Base-by-base conservation (phyloP, 2,888 invertebrate genomes). In the Tridacna gigas region DNA sequence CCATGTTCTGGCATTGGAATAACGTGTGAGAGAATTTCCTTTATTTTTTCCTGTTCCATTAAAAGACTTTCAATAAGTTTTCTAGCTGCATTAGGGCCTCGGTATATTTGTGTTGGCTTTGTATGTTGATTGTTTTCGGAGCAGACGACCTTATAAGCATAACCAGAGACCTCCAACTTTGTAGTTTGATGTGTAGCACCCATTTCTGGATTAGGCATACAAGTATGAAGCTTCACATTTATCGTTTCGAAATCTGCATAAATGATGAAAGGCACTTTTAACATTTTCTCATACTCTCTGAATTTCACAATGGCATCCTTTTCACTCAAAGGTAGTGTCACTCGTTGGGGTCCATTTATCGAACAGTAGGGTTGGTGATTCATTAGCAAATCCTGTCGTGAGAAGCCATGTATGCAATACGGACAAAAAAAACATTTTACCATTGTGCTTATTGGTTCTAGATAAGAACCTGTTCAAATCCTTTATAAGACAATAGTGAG, bases 211-310 rank as follows among this genome's bases (percentile, higher is more conserved):
- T n/a, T n/a, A n/a, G n/a, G n/a, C n/a, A n/a, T n/a, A n/a, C n/a
- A n/a, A n/a, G n/a, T n/a, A n/a, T n/a, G n/a, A n/a, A n/a, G n/a
- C n/a, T n/a, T n/a, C 11, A 20, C 47, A 18, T 76, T 74, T 26
- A 74, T 66, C 18, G 74, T 67, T 76, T 86, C 78, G 37, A 86
- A 80, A 51, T 85, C 82, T n/a, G 76, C 79, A 71, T 81, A 84
- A 48, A 84, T 78, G 37, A 81, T 65, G 22, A 80, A 83, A 22
- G 92, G 51, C 25, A 51, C 48, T 18, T 18, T 18, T 48, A 73
- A 48, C n/a, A 56, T 73, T 25, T 73, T 74, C 51, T 73, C 51
- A 73, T 25, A 73, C 51, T n/a, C n/a, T n/a, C n/a, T 73, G 18
- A 73, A 73, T 51, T 51, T 13, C 15, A 37, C 25, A 75, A 28